These are phyloP conservation scores for Papilio helenus DNA, from an alignment of 1,140 invertebrate genomes.

Conservation along the genomic window DNA sequence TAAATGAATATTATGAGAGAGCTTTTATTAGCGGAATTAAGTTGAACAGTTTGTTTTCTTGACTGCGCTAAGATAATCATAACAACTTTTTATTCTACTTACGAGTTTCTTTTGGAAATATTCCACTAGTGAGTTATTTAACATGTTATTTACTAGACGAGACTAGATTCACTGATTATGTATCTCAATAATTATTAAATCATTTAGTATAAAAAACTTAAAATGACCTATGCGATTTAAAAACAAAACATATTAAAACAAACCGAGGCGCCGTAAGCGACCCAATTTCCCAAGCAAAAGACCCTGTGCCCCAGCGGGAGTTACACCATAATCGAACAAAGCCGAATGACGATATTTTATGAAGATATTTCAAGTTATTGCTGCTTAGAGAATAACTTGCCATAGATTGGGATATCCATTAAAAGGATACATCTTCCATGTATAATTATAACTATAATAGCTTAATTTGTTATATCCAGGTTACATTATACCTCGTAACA, in stretches of 20 bases:
- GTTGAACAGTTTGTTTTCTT: not conserved
- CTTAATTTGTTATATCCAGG: too few species aligned
- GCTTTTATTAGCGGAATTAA: not conserved
- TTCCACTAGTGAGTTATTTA: too few species aligned
- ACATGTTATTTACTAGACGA: too few species aligned
- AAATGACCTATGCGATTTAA: not conserved
- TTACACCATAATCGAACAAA: not conserved
- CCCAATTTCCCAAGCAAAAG: conserved; percentile 18
- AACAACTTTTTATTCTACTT: not conserved
- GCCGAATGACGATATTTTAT: not conserved
- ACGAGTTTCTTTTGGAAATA: too few species aligned
- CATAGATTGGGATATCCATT: too few species aligned
- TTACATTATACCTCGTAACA: too few species aligned
- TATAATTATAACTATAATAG: too few species aligned
- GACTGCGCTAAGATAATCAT: not conserved
- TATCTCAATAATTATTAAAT: not conserved
- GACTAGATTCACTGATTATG: not conserved
- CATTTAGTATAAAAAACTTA: not conserved
- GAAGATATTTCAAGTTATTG: conserved; percentile 19
- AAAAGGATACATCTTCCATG: too few species aligned
- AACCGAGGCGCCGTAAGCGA: not conserved
- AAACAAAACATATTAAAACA: conserved; percentile 8
- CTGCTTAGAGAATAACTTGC: not conserved
- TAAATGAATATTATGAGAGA: not conserved
- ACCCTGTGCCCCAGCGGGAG: not conserved